Conservation (phyloP, 2,888 invertebrate genomes). For the Nyleta sp. region DNA sequence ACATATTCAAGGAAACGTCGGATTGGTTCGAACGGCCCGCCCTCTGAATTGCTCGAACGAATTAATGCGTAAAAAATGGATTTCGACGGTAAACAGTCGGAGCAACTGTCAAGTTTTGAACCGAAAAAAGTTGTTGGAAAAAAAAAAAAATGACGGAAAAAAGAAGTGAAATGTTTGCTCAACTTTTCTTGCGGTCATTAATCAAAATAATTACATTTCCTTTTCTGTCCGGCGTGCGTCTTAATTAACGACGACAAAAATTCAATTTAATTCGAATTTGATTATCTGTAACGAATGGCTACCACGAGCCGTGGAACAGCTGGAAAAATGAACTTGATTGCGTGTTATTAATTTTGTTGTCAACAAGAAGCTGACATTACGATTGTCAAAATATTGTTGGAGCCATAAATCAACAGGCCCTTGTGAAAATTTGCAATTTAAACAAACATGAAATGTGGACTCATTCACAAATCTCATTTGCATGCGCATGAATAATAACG, state of each 20-base stretch:
- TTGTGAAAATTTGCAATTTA: conserved; percentile 30
- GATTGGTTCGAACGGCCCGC: too few species aligned
- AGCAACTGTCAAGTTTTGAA: too few species aligned
- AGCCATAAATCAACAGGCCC: conserved; percentile 10
- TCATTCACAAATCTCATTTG: conserved; percentile 37
- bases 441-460: conserved; percentile 31
- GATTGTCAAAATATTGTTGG: conserved; percentile 26
- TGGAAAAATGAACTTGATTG: conserved; percentile 21
- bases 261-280: conserved; percentile 32
- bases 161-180: neutral
- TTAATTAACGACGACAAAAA: conserved; percentile 16
- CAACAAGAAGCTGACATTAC: conserved; percentile 24
- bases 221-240: neutral
- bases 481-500: conserved; percentile 43
- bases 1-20: too few species aligned
- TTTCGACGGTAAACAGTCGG: too few species aligned
- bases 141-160: neutral
- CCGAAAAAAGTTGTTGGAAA: too few species aligned
- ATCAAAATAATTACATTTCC: conserved; percentile 24
- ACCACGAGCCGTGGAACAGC: neutral
- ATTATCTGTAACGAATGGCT: conserved; percentile 33
- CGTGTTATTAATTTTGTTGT: conserved; percentile 23
- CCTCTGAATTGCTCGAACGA: too few species aligned
- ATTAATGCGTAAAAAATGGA: too few species aligned
- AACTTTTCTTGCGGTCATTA: conserved; percentile 12